Percentiles rank a stretch among this genome's conserved stretches.
These are phyloP conservation scores for Zaprionus inermis DNA, from an alignment of 1,140 invertebrate species.

Conservation along the genomic window DNA sequence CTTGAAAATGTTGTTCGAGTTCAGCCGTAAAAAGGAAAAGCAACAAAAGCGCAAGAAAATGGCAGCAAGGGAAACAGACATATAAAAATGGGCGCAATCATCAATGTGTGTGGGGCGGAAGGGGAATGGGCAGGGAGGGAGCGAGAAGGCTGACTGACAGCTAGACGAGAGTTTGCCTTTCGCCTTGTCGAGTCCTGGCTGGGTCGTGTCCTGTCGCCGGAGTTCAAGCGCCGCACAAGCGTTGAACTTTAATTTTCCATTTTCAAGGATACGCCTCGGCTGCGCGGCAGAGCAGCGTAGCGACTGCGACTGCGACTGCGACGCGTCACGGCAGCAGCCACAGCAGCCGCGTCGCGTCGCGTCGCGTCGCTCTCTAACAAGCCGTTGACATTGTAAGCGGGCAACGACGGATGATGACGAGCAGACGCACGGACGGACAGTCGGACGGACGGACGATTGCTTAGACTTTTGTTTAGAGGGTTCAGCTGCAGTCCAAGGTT, in stretches of 20 bases:
- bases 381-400: conserved; percentile 78
- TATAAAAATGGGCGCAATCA: conserved; percentile 56
- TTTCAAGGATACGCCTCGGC: conserved; percentile 67
- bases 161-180: conserved; percentile 44
- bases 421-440: conserved; percentile 9
- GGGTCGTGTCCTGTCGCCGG: conserved; percentile 40
- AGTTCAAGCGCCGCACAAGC: conserved; percentile 74
- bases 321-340: not conserved
- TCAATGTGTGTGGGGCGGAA: not conserved
- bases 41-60: conserved; percentile 9
- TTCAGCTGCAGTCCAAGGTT: conserved; percentile 74
- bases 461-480: conserved; percentile 56
- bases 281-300: not conserved
- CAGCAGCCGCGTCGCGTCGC: not conserved
- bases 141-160: conserved; percentile 34
- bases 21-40: conserved; percentile 53
- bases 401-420: conserved; percentile 63
- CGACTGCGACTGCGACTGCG: not conserved
- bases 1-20: conserved; percentile 72
- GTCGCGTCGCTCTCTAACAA: conserved; percentile 39
- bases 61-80: conserved; percentile 32
- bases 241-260: conserved; percentile 72
- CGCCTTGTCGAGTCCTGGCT: conserved; percentile 24
- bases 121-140: not conserved
- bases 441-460: conserved; percentile 62